These are phyloP conservation scores for Thelaira solivaga DNA, from an alignment of 2,888 invertebrate species.

Conservation along the genomic window DNA sequence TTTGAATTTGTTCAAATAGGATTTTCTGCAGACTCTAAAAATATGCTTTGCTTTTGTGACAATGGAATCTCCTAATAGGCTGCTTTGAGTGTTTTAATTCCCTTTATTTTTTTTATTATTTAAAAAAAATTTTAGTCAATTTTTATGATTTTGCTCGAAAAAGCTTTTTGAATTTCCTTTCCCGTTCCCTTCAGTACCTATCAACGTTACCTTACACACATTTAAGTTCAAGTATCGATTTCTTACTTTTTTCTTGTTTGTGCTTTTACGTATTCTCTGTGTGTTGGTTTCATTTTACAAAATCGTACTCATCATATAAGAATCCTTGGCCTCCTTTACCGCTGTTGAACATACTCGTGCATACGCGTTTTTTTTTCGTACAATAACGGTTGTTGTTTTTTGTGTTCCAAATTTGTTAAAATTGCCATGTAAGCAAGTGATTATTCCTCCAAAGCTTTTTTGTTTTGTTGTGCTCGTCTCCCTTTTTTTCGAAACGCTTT, in stretches of 20 bases:
- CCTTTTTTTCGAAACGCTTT: conserved; percentile 4
- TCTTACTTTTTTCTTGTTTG: not conserved
- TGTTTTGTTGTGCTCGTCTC: too few relatives aligned
- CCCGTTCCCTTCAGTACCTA: too few relatives aligned
- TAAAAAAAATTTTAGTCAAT: too few relatives aligned
- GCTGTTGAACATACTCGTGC: too few relatives aligned
- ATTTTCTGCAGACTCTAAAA: too few relatives aligned
- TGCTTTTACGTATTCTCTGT: not conserved
- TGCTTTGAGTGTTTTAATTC: too few relatives aligned
- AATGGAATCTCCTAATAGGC: too few relatives aligned
- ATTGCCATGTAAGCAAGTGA: conserved; percentile 53
- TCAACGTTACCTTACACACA: too few relatives aligned
- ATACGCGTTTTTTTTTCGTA: not conserved
- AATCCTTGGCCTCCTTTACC: conserved; percentile 43
- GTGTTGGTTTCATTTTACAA: not conserved
- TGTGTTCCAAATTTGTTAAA: conserved; percentile 39
- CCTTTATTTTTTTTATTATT: too few relatives aligned
- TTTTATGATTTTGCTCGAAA: too few relatives aligned
- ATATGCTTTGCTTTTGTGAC: too few relatives aligned
- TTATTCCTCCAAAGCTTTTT: conserved; percentile 32
- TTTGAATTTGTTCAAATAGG: too few relatives aligned
- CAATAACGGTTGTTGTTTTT: not conserved
- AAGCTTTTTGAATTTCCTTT: not conserved
- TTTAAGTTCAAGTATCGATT: not conserved
- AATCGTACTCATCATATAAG: not conserved